Evolutionary conservation across 1,140 invertebrate species (phyloP), one percentile per base, ranked within the genome.

Genomic region (Bombus vancouverensis): DNA sequence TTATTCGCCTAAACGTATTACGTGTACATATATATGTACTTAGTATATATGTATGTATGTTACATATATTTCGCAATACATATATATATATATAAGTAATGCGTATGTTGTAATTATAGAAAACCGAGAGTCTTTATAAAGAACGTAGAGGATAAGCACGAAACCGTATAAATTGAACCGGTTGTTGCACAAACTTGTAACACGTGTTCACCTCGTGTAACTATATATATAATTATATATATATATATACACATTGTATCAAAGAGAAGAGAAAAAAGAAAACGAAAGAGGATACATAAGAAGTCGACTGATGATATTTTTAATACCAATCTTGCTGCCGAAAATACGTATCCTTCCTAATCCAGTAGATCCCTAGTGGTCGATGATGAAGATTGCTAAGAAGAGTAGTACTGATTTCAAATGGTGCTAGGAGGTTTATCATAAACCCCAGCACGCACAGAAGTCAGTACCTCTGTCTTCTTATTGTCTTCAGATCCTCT

Each of bases 391-490:
- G 93, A 90, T 80, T 90, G 84, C 87, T 92, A 93, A 93, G 93
- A 95, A 93, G 93, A 94, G 94, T 90, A 94, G 94, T 95, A 95
- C 95, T 95, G 94, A 95, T 95, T 95, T 95, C 95, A 95, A 95
- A 95, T 95, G 95, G 95, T 95, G 95, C 95, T 95, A 95, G 95
- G 95, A 93, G 91, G 92, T 93, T 87, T 65, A 86, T 74, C 68
- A 68, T 87, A 77, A 90, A 95, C 93, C 95, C 95, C 94, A 95
- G 95, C 95, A 95, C 95, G 75, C 95, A 95, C 91, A 93, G 95
- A 95, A 95, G 92, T 91, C 95, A 95, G 95, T 95, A 95, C 94
- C 92, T 95, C 94, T 95, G 87, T 91, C 89, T 90, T 94, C 93
- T 94, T 91, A 93, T 85, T 78, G 75, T 75, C 72, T n/a, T 44